Percentiles rank a stretch among this genome's conserved stretches.
Evolutionary conservation across 2,888 invertebrate species (phyloP).

Genomic region (Osmoderma eremita): DNA sequence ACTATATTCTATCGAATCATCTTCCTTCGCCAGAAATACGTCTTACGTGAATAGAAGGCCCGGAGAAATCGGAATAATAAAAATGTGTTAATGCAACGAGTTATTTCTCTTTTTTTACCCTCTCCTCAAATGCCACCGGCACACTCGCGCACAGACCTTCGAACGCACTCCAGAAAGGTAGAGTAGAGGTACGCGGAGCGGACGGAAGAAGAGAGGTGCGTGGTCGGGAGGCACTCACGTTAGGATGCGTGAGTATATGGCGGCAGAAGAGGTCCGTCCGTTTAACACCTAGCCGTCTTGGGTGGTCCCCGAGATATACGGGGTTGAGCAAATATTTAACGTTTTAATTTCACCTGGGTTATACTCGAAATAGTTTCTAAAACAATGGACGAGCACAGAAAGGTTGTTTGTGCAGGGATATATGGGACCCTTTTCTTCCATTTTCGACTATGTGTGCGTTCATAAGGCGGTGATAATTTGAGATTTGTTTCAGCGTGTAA

Average conservation of each 20-base stretch:
- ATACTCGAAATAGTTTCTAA: constrained; percentile 46
- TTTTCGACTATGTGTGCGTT: background rate
- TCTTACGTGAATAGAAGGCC: constrained; percentile 36
- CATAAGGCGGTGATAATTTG: constrained; percentile 2
- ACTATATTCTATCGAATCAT: background rate
- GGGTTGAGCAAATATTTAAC: constrained; percentile 54
- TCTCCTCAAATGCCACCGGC: constrained; percentile 50
- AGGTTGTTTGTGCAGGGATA: constrained; percentile 45
- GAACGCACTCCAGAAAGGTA: constrained; percentile 9
- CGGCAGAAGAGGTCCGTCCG: constrained; percentile 45
- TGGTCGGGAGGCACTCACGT: too few relatives aligned
- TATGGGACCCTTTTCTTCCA: constrained; percentile 26
- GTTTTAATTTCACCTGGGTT: constrained; percentile 54
- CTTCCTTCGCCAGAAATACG: constrained; percentile 36
- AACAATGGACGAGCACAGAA: constrained; percentile 48
- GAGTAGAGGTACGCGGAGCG: background rate
- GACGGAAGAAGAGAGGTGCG: constrained; percentile 4
- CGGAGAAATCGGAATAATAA: constrained; percentile 52
- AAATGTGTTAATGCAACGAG: constrained; percentile 62
- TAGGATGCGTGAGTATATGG: constrained; percentile 48
- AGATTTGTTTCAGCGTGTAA: too few relatives aligned
- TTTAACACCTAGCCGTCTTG: constrained; percentile 55
- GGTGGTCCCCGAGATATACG: constrained; percentile 52
- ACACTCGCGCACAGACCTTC: constrained; percentile 3
- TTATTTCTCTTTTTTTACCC: constrained; percentile 53